Percentiles rank a stretch among this genome's conserved stretches.
Evolutionary conservation across 2,113 vertebrate species (phyloP).

Genomic region (Colinus virginianus): DNA sequence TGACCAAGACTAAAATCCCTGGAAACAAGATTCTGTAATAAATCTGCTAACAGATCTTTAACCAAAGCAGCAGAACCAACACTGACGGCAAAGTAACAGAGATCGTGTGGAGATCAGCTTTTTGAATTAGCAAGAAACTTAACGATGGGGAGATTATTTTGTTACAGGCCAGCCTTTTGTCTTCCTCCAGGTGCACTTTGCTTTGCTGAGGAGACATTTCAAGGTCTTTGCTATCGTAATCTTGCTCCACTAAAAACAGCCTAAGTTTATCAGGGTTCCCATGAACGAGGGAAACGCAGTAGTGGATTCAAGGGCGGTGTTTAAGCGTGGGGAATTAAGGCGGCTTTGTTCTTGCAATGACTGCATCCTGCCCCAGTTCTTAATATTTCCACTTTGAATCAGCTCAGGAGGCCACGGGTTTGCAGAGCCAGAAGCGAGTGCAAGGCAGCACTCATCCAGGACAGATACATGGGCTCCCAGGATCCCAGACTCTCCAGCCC

Average conservation of each 20-base stretch:
- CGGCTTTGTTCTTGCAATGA: background rate
- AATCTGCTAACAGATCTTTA: slow-evolving; percentile 49
- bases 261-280: slow-evolving; percentile 56
- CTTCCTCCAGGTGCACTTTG: slow-evolving; percentile 41
- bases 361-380: background rate
- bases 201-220: slow-evolving; percentile 58
- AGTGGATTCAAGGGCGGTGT: background rate
- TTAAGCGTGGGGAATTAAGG: background rate
- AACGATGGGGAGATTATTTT: slow-evolving; percentile 22
- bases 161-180: slow-evolving; percentile 23
- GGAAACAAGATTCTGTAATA: slow-evolving; percentile 22
- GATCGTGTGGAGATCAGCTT: slow-evolving; percentile 14
- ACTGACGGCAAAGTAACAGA: background rate
- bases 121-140: background rate
- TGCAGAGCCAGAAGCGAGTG: fast-evolving
- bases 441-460: background rate
- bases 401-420: fast-evolving
- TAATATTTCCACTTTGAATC: background rate
- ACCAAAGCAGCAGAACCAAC: background rate
- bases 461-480: background rate
- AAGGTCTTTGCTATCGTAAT: slow-evolving; percentile 48
- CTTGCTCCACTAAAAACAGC: slow-evolving; percentile 23
- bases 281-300: background rate
- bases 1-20: slow-evolving; percentile 38
- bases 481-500: background rate